Evolutionary conservation across 2,797 vertebrate species (phyloP), one percentile per base, ranked within the genome.

Genomic region (Agapornis canus): DNA sequence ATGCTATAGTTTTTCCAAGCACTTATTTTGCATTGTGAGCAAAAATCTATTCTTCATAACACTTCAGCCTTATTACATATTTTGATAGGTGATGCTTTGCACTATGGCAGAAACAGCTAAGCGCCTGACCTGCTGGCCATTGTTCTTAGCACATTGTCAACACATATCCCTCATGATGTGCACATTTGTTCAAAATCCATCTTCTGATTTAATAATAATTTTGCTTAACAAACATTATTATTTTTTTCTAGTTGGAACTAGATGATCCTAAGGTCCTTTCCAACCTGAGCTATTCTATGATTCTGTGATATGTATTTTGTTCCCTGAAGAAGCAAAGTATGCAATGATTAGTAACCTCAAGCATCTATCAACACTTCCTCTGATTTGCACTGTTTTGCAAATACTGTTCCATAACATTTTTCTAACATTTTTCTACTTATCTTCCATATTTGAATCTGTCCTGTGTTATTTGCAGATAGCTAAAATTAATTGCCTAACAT

Each of bases 201-300:
- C 26, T 90, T 89, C 71, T 93, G 86, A 90, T 86, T 93, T 92
- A 90, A 92, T 86, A 90, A 92, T 31, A 51, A 32, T 32, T 23
- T 32, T 56, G 54, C 21, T 56, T 32, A 56, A 32, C n/a, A 56
- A 32, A 56, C 32, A 56, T 32, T 56, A 15, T 32, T 23, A 15
- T 32, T 23, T 56, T 32, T 23, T 56, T 56, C n/a, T 56, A 56
- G n/a, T 35, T 35, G 54, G 22, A 57, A 25, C 22, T 25, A 35
- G 32, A 25, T 25, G n/a, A 25, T 35, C 32, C 35, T 57, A 35
- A 57, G n/a, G 54, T 57, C 54, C 7, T 57, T 35, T 57, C 9
- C 54, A 57, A 35, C 9, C 54, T 16, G 16, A 35, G 35, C 54
- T 25, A 35, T 51, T 27, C 10, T 51, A 16, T 27, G 26, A 49